Evolutionary conservation across 2,113 vertebrate genomes (phyloP).

Genomic region (Tragelaphus scriptus): DNA sequence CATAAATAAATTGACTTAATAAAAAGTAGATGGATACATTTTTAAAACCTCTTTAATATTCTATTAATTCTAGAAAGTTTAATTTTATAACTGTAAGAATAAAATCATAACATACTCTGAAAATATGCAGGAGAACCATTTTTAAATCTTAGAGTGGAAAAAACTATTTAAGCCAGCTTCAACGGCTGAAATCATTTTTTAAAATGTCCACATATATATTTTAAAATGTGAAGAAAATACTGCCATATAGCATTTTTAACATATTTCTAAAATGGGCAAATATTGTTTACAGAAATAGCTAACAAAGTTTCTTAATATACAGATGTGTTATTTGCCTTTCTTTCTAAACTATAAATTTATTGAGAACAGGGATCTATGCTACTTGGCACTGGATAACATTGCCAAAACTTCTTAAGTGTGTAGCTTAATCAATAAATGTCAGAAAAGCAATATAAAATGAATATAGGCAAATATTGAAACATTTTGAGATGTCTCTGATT

Average conservation of each 20-base stretch:
- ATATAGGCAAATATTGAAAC: not conserved
- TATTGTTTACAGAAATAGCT: not conserved
- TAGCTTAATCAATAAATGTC: not conserved
- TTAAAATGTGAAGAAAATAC: not conserved
- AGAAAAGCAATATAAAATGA: not conserved
- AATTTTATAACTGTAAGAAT: not conserved
- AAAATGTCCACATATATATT: not conserved
- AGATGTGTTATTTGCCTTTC: not conserved
- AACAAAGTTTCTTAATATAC: not conserved
- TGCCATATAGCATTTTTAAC: not conserved
- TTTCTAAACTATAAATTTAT: not conserved
- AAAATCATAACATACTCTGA: not conserved
- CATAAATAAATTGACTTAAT: not conserved
- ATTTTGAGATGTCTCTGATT: not conserved
- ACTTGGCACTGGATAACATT: not conserved
- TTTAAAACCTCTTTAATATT: not conserved
- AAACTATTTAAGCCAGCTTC: not conserved
- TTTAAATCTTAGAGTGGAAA: not conserved
- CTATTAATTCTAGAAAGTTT: slow-evolving; percentile 5
- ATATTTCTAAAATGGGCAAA: not conserved
- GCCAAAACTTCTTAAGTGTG: not conserved
- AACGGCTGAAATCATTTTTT: not conserved
- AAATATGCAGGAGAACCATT: not conserved
- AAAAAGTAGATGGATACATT: not conserved
- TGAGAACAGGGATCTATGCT: not conserved